Percentiles rank a stretch among this genome's conserved stretches.
Evolutionary conservation across 2,797 vertebrate species (phyloP).

Genomic region (Channa striata): DNA sequence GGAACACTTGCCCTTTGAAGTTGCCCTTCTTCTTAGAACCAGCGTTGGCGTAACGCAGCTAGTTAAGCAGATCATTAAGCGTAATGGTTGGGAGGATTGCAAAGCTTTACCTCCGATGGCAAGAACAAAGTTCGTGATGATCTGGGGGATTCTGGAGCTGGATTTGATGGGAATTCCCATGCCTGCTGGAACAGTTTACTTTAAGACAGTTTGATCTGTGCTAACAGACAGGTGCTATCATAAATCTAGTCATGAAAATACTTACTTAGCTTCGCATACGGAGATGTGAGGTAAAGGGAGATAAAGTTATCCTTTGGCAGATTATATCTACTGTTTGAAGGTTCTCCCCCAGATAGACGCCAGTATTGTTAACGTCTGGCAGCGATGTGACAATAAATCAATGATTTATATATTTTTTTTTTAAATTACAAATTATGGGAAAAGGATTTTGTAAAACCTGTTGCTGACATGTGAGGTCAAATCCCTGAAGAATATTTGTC

Average conservation of each 20-base stretch:
- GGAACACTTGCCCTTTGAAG: conserved; percentile 72
- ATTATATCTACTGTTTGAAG: conserved; percentile 52
- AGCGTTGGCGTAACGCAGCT: conserved; percentile 72
- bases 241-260: conserved; percentile 71
- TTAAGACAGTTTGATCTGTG: conserved; percentile 66
- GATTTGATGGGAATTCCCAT: conserved; percentile 81
- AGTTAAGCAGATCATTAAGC: conserved; percentile 83
- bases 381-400: conserved; percentile 8
- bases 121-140: conserved; percentile 83
- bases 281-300: conserved; percentile 49
- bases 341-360: conserved; percentile 31
- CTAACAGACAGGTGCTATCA: conserved; percentile 80
- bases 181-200: conserved; percentile 76
- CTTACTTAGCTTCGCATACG: conserved; percentile 64
- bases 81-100: conserved; percentile 81
- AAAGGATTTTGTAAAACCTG: conserved; percentile 2
- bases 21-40: conserved; percentile 69
- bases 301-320: conserved; percentile 62
- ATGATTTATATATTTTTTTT: too few species aligned
- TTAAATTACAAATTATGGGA: neutral
- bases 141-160: conserved; percentile 81
- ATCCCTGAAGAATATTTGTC: neutral
- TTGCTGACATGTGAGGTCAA: conserved; percentile 2
- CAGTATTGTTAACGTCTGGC: conserved; percentile 24
- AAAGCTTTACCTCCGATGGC: conserved; percentile 80